phyloP scores from a whole-genome alignment of 2,113 vertebrate genomes.

The Bubo blakistoni region DNA sequence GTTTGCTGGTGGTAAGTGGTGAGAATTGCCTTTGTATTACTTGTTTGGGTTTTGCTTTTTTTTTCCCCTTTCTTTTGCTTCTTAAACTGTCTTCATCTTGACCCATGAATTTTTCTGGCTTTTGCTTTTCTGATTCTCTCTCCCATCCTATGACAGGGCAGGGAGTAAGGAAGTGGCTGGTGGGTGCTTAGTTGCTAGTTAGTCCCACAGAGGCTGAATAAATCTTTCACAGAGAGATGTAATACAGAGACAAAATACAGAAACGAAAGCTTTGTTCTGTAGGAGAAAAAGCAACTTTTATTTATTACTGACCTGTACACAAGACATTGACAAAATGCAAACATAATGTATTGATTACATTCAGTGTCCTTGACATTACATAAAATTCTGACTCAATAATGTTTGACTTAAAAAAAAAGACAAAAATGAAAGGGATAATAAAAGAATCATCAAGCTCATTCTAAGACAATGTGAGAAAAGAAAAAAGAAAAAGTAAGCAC shows the following conservation, averaged over 20 bases:
- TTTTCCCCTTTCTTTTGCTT: fast-evolving
- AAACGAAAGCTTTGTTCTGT: not conserved
- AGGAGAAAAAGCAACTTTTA: not conserved
- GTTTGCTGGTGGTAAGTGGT: not conserved
- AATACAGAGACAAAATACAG: not conserved
- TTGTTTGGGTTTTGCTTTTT: not conserved
- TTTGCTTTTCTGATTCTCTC: not conserved
- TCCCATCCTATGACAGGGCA: not conserved
- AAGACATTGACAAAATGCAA: not conserved
- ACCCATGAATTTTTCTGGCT: not conserved
- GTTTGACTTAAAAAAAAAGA: not conserved
- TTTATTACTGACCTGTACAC: not conserved
- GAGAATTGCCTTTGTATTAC: not conserved
- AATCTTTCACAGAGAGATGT: not conserved
- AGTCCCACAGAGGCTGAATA: not conserved
- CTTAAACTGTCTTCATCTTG: not conserved
- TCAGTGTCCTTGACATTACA: not conserved
- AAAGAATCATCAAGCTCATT: not conserved
- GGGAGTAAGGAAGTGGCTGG: fast-evolving
- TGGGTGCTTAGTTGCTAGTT: not conserved
- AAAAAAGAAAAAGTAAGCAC: not conserved
- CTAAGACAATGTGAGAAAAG: not conserved
- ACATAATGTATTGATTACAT: not conserved
- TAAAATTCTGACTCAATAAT: not conserved
- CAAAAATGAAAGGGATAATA: not conserved